Evolutionary conservation across 2,797 vertebrate species (phyloP), one percentile per base, ranked within the genome.

Genomic region (Schizopygopsis pylzovi): DNA sequence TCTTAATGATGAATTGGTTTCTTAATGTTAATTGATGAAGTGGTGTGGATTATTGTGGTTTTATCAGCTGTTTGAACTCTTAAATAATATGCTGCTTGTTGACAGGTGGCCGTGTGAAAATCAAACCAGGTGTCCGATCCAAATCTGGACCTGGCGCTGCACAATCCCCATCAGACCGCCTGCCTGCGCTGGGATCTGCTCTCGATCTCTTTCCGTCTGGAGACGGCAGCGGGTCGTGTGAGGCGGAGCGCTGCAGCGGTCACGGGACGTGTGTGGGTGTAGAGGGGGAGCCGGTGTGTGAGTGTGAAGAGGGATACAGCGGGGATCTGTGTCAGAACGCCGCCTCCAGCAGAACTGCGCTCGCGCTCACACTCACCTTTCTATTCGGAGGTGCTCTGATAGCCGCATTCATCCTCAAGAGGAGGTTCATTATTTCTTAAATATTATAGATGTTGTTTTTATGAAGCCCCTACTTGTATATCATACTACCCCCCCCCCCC

Each of bases 241-340:
- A 88, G 22, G 28, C 82, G 13, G 87, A 92, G 16, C 85, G 0
- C 25, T 99, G 97, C 86, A 95, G 90, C 0, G 88, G 94, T 56
- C 96, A 89, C 0, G 97, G 97, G 28, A 88, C 22, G 25, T 98
- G 98, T 4, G 81, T 92, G 22, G 47, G 88, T 0, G 93, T 95
- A 45, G 94, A 91, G 0, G 88, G 90, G 22, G 85, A 28, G 33
- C 90, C 89, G 12, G 93, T 9, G 3, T 98, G 97, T 78, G 93
- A 90, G 82, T 98, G 97, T 0, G 3, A 63, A 10, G 20, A 90
- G 22, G 97, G 95, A 10, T 97, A 96, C 49, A 92, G 83, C 0
- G 97, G 97, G 0, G 92, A 95, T 81, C 95, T 92, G 87, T 99
- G 98, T 1, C 94, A 97, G 86, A 94, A 95, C 45, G 73, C 45